Evolutionary conservation across 1,140 invertebrate species (phyloP), one percentile per base, ranked within the genome.

Genomic region (Vollenhovia emeryi): DNA sequence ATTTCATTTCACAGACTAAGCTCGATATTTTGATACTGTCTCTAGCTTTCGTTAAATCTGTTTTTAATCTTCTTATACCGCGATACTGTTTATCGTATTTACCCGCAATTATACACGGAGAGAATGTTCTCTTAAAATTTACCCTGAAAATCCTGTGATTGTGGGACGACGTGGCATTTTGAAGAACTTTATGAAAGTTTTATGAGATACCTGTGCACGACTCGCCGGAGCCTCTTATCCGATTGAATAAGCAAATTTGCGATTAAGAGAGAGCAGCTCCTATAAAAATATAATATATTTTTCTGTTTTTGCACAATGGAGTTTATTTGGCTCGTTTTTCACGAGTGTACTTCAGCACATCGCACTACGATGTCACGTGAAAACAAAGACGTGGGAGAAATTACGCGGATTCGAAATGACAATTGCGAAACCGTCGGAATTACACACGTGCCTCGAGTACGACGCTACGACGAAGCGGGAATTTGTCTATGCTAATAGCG

Each of bases 401-500:
- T 40, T 57, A 62, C 40, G 24, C 13, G 13, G n/a, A 64, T 21
- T 62, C 27, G 21, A 24, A 43, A 18, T 8, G 40, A 11, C 74
- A 40, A 64, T 76, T 76, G 59, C 40, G 57, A 76, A 76, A 76
- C 57, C 13, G 18, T 62, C 24, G 24, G 13, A 33, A 18, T 21
- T 55, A 7, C 8, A 15, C 27, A 48, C 21, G 7, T 33, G 24
- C 36, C 13, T 18, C 3, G 55, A 36, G 36, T 30, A 60, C 15
- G 74, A 43, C 24, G 8, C 13, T n/a, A 7, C 66, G 43, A 27
- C 11, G 15, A 75, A 33, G 11, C 8, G 64, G 24, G n/a, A 66
- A 33, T 62, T 62, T 59, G 36, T 50, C 30, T 78, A 78, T 78
- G 75, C 30, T 79, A 68, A 79, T 68, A 50, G 21, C 21, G n/a